Percentiles rank a stretch among this genome's conserved stretches.
These are phyloP conservation scores for Molothrus aeneus DNA, from an alignment of 2,797 vertebrate genomes.

Conservation along the genomic window DNA sequence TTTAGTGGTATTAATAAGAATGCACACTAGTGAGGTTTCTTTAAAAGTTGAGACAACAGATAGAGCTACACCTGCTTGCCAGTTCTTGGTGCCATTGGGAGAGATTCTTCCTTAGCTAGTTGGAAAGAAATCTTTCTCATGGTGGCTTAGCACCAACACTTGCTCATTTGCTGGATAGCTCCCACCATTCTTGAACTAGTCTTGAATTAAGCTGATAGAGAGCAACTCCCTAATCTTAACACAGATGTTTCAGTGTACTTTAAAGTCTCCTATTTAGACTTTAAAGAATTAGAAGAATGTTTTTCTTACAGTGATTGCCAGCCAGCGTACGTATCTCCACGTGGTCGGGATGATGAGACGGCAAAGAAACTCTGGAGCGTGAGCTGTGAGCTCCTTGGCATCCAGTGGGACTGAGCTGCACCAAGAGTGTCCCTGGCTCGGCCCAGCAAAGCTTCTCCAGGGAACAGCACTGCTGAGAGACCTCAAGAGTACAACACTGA, in stretches of 20 bases:
- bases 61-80: background rate
- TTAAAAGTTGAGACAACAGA: background rate
- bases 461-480: background rate
- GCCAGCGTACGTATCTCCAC: conserved; percentile 85
- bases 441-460: background rate
- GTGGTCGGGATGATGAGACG: conserved; percentile 84
- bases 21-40: background rate
- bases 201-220: background rate
- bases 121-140: background rate
- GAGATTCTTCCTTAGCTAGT: background rate
- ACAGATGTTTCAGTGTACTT: background rate
- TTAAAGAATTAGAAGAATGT: background rate
- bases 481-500: background rate
- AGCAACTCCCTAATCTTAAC: background rate
- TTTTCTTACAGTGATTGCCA: conserved; percentile 84
- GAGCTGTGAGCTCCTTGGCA: conserved; percentile 90
- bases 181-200: background rate
- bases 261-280: too few relatives aligned
- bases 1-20: background rate
- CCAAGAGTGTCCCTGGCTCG: background rate
- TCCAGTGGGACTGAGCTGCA: conserved; percentile 84
- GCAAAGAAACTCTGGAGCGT: conserved; percentile 87
- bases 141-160: background rate
- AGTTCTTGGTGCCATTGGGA: background rate
- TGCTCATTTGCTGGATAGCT: background rate